Evolutionary conservation across 2,113 vertebrate species (phyloP).

Genomic region (Megaceryle maxima): DNA sequence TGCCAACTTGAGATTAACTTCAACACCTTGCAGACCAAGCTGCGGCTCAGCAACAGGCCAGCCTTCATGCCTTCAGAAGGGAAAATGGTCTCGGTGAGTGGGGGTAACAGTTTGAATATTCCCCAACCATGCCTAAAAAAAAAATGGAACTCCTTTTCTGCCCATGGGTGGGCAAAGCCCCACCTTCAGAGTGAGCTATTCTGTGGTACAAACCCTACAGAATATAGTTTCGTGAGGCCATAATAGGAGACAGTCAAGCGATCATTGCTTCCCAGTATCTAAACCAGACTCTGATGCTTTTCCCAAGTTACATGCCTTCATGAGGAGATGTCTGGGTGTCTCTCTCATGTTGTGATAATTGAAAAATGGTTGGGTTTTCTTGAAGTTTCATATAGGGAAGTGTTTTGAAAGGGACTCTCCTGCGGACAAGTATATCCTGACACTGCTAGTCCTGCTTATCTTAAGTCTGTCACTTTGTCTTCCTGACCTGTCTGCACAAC

Average conservation of each 20-base stretch:
- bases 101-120: background rate
- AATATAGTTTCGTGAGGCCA: background rate
- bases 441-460: background rate
- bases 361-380: background rate
- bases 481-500: background rate
- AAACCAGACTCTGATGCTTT: background rate
- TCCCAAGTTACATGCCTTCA: background rate
- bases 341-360: background rate
- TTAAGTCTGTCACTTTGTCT: background rate
- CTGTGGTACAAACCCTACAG: background rate
- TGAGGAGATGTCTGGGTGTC: background rate
- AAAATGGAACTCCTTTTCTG: background rate
- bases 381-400: background rate
- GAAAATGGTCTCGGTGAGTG: slow-evolving; percentile 94
- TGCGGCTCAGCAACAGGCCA: slow-evolving; percentile 95
- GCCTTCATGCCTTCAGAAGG: slow-evolving; percentile 99
- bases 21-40: slow-evolving; percentile 98
- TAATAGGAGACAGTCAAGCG: background rate
- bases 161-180: background rate
- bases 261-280: background rate
- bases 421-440: background rate
- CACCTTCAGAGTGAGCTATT: background rate
- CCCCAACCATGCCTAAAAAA: background rate
- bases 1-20: slow-evolving; percentile 99
- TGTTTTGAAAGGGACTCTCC: background rate